Evolutionary conservation across 1,140 invertebrate genomes (phyloP).

Genomic region (Oncopeltus fasciatus): DNA sequence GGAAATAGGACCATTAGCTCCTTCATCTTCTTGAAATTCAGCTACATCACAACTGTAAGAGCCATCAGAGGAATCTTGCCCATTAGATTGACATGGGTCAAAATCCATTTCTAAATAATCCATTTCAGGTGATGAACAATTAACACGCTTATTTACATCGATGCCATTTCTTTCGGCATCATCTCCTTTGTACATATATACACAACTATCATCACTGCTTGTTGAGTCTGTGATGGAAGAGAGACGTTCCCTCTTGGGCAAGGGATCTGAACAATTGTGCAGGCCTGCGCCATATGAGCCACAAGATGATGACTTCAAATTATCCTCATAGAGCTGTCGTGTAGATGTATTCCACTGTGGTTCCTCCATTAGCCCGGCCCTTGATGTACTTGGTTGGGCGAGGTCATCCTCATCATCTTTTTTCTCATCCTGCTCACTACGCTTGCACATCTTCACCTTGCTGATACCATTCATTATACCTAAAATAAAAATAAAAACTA

Average conservation of each 20-base stretch:
- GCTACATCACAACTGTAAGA: slow-evolving; percentile 14
- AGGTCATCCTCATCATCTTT: background rate
- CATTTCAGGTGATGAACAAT: slow-evolving; percentile 53
- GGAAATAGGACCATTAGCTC: too few relatives aligned
- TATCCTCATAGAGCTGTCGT: background rate
- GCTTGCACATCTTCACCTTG: background rate
- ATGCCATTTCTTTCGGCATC: background rate
- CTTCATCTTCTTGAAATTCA: background rate
- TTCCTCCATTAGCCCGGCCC: background rate
- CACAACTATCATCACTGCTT: slow-evolving; percentile 4
- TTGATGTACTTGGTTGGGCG: background rate
- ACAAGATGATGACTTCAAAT: background rate
- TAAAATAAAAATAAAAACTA: background rate
- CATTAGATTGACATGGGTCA: slow-evolving; percentile 56
- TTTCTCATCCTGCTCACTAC: background rate
- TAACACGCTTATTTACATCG: slow-evolving; percentile 20
- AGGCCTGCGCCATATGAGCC: background rate
- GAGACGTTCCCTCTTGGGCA: background rate
- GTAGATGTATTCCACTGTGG: background rate
- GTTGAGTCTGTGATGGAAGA: background rate
- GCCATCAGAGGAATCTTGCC: slow-evolving; percentile 31
- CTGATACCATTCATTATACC: slow-evolving; percentile 2
- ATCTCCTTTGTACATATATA: slow-evolving; percentile 8
- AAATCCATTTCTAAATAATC: slow-evolving; percentile 70
- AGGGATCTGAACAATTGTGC: too few relatives aligned